Evolutionary conservation across 2,113 vertebrate genomes (phyloP).

Genomic region (Collichthys lucidus): DNA sequence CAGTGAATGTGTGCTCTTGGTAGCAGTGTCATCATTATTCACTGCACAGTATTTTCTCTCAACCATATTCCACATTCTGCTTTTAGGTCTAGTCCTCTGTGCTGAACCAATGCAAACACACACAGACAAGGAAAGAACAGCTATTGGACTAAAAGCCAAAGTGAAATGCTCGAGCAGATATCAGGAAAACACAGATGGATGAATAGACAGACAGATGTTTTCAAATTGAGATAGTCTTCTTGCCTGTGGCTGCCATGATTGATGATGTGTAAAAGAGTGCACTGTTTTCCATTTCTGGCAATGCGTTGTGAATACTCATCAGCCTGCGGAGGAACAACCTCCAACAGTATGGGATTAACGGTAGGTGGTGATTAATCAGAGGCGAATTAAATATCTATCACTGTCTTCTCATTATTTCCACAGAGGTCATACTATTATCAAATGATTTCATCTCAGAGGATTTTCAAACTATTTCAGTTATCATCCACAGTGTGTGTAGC

Average conservation of each 20-base stretch:
- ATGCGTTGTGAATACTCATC: conserved; percentile 35
- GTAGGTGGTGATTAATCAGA: conserved; percentile 58
- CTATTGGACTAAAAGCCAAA: conserved; percentile 13
- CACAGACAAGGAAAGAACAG: not conserved
- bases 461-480: not conserved
- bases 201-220: conserved; percentile 27
- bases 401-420: conserved; percentile 31
- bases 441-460: conserved; percentile 25
- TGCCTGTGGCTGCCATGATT: conserved; percentile 36
- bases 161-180: conserved; percentile 15
- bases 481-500: conserved; percentile 4
- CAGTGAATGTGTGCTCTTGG: not conserved
- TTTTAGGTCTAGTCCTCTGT: not conserved
- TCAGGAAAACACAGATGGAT: conserved; percentile 14
- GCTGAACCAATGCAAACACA: conserved; percentile 7
- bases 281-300: conserved; percentile 37
- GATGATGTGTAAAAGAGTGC: conserved; percentile 29
- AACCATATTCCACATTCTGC: conserved; percentile 15
- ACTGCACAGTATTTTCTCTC: conserved; percentile 19
- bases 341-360: conserved; percentile 27
- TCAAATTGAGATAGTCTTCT: conserved; percentile 14
- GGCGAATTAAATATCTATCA: conserved; percentile 51
- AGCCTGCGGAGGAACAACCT: conserved; percentile 30
- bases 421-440: conserved; percentile 24
- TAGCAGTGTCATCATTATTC: conserved; percentile 45